A percentile compares a stretch with the other conserved stretches of the same genome.
These are phyloP conservation scores for Drosophila monieri DNA, from an alignment of 2,888 invertebrate genomes.

Conservation along the genomic window DNA sequence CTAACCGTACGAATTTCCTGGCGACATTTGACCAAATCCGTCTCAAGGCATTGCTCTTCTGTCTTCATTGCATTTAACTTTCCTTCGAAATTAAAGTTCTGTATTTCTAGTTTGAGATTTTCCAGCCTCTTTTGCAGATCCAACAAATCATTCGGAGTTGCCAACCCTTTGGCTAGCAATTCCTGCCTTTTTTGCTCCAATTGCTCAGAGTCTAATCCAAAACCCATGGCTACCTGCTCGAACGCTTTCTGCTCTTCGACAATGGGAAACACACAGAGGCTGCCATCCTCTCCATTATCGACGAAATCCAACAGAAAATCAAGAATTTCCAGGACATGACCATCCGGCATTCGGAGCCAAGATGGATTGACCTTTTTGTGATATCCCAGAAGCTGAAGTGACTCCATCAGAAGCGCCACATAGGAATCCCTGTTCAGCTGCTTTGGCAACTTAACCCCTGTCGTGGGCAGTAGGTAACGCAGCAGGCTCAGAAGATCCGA, in stretches of 20 bases:
- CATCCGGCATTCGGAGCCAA: constrained; percentile 43
- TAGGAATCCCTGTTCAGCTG: constrained; percentile 35
- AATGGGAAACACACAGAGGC: not conserved
- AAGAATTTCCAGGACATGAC: constrained; percentile 38
- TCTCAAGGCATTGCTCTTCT: constrained; percentile 17
- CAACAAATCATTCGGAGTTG: not conserved
- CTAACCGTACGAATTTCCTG: not conserved
- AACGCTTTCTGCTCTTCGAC: constrained; percentile 6
- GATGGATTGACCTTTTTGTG: constrained; percentile 40
- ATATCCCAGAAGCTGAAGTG: constrained; percentile 46
- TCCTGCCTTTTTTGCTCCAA: not conserved
- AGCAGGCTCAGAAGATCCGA: constrained; percentile 52
- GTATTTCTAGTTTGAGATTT: not conserved
- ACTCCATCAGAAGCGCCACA: constrained; percentile 31
- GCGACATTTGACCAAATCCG: not conserved
- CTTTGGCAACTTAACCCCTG: constrained; percentile 8
- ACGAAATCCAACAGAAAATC: constrained; percentile 53
- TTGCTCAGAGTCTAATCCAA: not conserved
- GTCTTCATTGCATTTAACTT: not conserved
- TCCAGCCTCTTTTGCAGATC: constrained; percentile 1
- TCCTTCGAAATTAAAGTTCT: not conserved
- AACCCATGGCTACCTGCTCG: not conserved
- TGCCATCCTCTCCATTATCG: not conserved
- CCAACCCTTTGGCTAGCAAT: not conserved
- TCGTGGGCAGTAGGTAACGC: constrained; percentile 32